Base-by-base conservation (phyloP, 1,140 invertebrate species). In the Calliopsis andreniformis region DNA sequence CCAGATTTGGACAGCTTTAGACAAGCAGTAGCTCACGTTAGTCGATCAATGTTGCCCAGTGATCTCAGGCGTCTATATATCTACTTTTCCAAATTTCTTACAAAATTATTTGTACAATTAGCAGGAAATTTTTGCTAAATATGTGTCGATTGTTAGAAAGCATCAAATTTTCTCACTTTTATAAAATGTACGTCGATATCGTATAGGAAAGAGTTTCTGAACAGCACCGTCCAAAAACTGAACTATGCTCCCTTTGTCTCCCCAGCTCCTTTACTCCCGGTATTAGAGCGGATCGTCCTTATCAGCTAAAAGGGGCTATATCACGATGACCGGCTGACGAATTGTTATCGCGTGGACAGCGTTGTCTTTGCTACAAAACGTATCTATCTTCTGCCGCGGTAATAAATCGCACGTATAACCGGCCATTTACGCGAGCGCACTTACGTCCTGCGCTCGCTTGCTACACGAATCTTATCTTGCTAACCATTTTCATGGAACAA, bases 401-500 rank as follows among this genome's bases (percentile, higher is more conserved):
- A 82, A 82, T 82, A 82, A 82, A 82, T 82, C 42, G 59, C 72
- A 16, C 42, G 39, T 80, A 76, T 73, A 76, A 81, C 78, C 78
- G 51, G 51, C 72, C 62, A 77, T 82, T 82, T 82, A 82, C 72
- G 64, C 59, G 61, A 53, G 30, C 56, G 30, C 72, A 45, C 64
- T 70, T 76, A 80, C 49, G 32, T 62, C 23, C 43, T 30, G 16
- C 35, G 25, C 35, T 39, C 49, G 43, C 35, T 47, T 10, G 35
- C 12, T 18, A 62, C 45, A 69, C 43, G 56, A n/a, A 39, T 64
- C 80, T 81, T 82, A 82, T 82, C 80, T 82, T 43, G 35, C 51
- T 77, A 81, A 81, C 72, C 72, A 61, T 81, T 81, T 66, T 63
- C 63, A 45, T 45, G 66, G 72, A 70, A 77, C 80, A 76, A 32